A percentile compares a stretch with the other conserved stretches of the same genome.
Evolutionary conservation across 2,113 vertebrate species (phyloP).

Genomic region (Bettongia penicillata): DNA sequence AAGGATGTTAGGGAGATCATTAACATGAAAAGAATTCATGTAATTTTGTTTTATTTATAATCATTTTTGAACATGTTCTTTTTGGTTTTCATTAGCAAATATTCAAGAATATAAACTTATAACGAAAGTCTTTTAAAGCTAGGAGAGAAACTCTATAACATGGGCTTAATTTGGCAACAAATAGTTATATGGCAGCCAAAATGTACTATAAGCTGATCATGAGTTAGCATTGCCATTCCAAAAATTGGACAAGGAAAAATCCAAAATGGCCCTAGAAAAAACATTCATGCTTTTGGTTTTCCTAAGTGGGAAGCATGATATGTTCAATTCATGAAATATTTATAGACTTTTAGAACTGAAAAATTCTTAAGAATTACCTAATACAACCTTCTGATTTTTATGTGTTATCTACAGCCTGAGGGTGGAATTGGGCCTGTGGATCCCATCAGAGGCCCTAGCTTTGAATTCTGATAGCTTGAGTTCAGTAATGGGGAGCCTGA

Average conservation of each 20-base stretch:
- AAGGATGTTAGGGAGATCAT: not conserved
- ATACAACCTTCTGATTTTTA: not conserved
- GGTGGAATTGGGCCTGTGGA: not conserved
- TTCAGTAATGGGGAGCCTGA: not conserved
- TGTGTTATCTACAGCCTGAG: not conserved
- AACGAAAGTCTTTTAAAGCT: not conserved
- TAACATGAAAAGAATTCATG: not conserved
- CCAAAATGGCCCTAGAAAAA: not conserved
- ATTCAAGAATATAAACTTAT: not conserved
- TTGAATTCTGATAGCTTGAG: not conserved
- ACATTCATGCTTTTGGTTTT: not conserved
- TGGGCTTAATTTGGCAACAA: not conserved
- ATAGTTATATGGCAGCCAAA: not conserved
- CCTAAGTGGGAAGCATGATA: not conserved
- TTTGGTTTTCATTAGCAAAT: not conserved
- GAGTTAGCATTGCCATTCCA: not conserved
- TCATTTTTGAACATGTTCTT: not conserved
- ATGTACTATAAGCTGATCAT: not conserved
- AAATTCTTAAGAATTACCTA: not conserved
- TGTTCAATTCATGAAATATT: not conserved
- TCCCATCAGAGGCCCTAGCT: not conserved
- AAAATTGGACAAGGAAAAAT: not conserved
- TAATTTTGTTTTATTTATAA: not conserved
- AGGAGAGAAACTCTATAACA: not conserved
- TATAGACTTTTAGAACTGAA: not conserved